phyloP scores from a whole-genome alignment of 2,797 vertebrate genomes.

The Pipistrellus pipistrellus region DNA sequence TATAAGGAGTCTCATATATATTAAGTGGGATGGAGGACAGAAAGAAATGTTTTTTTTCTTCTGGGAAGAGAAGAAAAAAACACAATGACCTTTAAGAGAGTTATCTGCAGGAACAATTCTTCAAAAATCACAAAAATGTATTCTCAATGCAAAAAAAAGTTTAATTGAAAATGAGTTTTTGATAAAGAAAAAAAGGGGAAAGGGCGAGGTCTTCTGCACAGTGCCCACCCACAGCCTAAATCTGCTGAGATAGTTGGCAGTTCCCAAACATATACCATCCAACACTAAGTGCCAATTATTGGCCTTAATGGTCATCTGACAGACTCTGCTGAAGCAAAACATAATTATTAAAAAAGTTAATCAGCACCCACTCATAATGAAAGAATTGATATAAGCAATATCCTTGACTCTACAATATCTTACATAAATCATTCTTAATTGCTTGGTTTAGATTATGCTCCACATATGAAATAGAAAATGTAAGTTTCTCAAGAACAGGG shows the following conservation, averaged over 20 bases:
- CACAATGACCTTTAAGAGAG: background rate
- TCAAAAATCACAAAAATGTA: background rate
- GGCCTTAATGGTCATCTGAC: background rate
- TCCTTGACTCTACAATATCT: background rate
- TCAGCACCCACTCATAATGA: background rate
- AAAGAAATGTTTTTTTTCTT: background rate
- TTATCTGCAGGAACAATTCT: background rate
- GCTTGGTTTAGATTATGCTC: background rate
- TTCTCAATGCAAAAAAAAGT: background rate
- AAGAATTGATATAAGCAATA: background rate
- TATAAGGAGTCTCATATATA: background rate
- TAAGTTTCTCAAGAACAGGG: background rate
- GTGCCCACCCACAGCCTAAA: background rate
- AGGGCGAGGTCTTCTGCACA: background rate
- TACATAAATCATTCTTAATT: background rate
- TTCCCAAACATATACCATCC: background rate
- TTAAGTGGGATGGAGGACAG: background rate
- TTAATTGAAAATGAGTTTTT: background rate
- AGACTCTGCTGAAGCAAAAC: background rate
- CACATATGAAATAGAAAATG: background rate
- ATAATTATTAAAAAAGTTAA: constrained; percentile 26
- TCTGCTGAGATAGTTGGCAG: background rate
- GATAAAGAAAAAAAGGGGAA: background rate
- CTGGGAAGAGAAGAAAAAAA: background rate
- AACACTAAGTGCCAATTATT: background rate